phyloP scores from a whole-genome alignment of 2,888 invertebrate species.

The Oligia latruncula region DNA sequence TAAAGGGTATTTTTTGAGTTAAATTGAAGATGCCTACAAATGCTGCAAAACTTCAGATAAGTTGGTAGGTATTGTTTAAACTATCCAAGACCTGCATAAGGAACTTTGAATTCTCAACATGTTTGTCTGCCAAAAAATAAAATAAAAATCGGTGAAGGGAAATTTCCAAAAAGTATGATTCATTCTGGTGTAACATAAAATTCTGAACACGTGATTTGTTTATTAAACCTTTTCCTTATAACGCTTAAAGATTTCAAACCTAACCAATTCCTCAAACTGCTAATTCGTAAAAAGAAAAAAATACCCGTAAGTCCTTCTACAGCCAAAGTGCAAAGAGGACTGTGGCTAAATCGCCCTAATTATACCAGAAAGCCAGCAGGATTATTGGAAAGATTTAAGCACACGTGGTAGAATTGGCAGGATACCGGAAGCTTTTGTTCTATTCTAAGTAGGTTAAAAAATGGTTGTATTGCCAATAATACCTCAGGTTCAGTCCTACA shows the following conservation, averaged over 20 bases:
- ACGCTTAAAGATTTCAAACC: neutral
- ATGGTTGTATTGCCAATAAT: neutral
- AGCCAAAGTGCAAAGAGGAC: neutral
- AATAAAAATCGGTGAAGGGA: neutral
- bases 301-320: neutral
- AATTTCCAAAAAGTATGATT: slow-evolving; percentile 29
- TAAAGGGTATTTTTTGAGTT: neutral
- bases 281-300: neutral
- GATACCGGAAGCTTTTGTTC: neutral
- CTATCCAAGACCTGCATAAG: neutral
- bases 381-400: neutral
- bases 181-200: slow-evolving; percentile 21
- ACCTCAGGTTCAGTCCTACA: neutral
- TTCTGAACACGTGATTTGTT: slow-evolving; percentile 3
- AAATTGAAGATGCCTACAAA: neutral
- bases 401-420: neutral
- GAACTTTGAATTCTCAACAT: neutral
- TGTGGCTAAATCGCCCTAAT: neutral
- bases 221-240: slow-evolving; percentile 29
- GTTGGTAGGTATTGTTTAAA: neutral
- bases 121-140: neutral
- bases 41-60: neutral
- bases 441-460: neutral
- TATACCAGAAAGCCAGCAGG: neutral
- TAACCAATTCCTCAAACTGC: neutral